Percentiles rank a stretch among this genome's conserved stretches.
These are phyloP conservation scores for Radopholus similis DNA, from an alignment of 1,140 invertebrate species.

Conservation along the genomic window DNA sequence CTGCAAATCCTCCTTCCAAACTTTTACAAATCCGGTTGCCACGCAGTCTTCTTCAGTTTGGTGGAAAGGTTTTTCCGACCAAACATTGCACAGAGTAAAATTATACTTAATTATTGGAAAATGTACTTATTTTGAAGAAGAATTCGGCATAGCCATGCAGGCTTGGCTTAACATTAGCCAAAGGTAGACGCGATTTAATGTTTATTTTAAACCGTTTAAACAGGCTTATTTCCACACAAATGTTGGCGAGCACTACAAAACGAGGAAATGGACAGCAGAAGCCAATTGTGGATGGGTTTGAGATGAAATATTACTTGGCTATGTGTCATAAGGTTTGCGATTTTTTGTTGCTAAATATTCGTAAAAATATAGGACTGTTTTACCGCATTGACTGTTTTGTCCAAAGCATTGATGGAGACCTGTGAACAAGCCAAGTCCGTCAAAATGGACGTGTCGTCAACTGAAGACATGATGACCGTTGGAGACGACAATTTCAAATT, in stretches of 20 bases:
- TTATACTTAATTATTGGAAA: neutral
- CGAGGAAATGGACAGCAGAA: slow-evolving; percentile 12
- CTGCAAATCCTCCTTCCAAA: slow-evolving; percentile 23
- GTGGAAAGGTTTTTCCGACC: slow-evolving; percentile 15
- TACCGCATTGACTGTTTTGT: neutral
- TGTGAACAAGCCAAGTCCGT: neutral
- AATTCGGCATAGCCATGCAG: slow-evolving; percentile 9
- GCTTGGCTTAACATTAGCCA: slow-evolving; percentile 27
- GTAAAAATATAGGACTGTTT: slow-evolving; percentile 13
- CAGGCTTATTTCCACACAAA: neutral
- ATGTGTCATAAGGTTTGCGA: slow-evolving; percentile 17
- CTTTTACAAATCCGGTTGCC: slow-evolving; percentile 46
- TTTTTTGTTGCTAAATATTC: neutral
- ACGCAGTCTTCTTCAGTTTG: slow-evolving; percentile 31
- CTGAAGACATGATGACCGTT: neutral
- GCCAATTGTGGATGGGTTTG: slow-evolving; percentile 22
- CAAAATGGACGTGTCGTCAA: neutral
- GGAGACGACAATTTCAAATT: neutral
- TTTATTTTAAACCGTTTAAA: neutral
- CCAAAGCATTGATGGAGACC: slow-evolving; percentile 10
- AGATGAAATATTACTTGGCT: slow-evolving; percentile 30
- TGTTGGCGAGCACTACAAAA: neutral
- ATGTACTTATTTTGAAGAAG: slow-evolving; percentile 16
- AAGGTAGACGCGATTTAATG: no score
- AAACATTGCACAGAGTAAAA: slow-evolving; percentile 1